Base-by-base conservation (phyloP, 2,888 invertebrate species). In the Allophyes oxyacanthae region DNA sequence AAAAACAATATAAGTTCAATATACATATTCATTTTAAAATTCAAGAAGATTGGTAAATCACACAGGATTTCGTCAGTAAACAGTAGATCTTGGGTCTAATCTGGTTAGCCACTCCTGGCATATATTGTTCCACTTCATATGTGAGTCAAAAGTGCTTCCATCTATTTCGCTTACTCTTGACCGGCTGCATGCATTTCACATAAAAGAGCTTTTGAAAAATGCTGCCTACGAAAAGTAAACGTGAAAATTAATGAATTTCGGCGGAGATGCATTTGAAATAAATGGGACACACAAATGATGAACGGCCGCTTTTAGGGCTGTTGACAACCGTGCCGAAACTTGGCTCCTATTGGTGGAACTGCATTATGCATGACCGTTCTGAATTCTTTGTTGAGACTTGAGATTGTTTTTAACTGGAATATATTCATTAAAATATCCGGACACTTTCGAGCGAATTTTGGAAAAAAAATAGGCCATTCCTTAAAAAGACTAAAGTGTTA, bases 191-290 rank as follows among this genome's bases (percentile, higher is more conserved):
- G 65, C 61, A 49, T 57, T 69, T 43, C 34, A 50, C 64, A 70
- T 50, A 58, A 64, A 65, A 65, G 59, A 65, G 48, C 66, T 71
- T 51, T 57, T 36, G 43, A 48, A 32, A 36, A 56, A 46, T 30
- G 49, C 43, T 45, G 51, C 49, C 40, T 26, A 40, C 20, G 33
- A 46, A 57, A 44, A 54, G 63, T 67, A 62, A 72, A 72, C 68
- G 56, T 63, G 57, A 54, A 52, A 75, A 75, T 55, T 72, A 75
- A 75, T 64, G 68, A 72, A 72, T 67, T 75, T 72, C 63, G 72
- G 49, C 71, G 65, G 60, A 63, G 62, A 67, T 72, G 75, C 75
- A 75, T 72, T 56, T 43, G 57, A 63, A 67, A 72, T 72, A 75
- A 57, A 72, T 72, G 68, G 72, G 56, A 44, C 75, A 56, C 51